Base-by-base conservation (phyloP, 2,888 invertebrate species). In the Sthenelais limicola region DNA sequence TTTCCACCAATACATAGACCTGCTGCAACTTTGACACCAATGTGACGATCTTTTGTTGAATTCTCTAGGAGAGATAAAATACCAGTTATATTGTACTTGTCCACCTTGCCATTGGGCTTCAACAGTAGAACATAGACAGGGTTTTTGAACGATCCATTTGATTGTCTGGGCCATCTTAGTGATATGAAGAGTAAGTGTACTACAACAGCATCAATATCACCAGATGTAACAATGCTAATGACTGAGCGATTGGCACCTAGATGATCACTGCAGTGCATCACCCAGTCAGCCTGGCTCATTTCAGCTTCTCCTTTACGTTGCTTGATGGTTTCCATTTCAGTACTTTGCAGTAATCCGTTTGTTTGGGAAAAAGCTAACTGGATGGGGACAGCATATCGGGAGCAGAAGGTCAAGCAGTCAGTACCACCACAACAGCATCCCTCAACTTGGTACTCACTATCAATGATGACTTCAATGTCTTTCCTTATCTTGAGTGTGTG, bases 1-100 rank as follows among this genome's bases (percentile, higher is more conserved):
- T 58, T 58, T 32, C 58, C 58, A 33, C 58, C 58, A 58, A 58
- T 58, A 58, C 58, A 58, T 3, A 58, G 33, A n/a, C 58, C 58
- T 5, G 33, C 32, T 26, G 58, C 58, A 1, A 58, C 58, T 21
- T 35, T 58, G 18, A 58, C 58, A 21, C 33, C 58, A 28, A 58
- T 58, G 3, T 58, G 15, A 3, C 24, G 24, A 30, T 58, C 58
- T 3, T 30, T 30, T 52, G 52, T 52, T 15, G 52, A 26, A 26
- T 52, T 24, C 21, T 52, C 52, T n/a, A 52, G 52, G 24, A 30
- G 24, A 3, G 5, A 3, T 3, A 52, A 30, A 52, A 52, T 52
- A 2, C 21, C 21, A 52, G 52, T 52, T 3, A 52, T 52, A 30
- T 15, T 4, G 26, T 52, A 43, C 12, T 12, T 43, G 43, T 43